These are phyloP conservation scores for Schrankia costaestrigalis DNA, from an alignment of 2,888 invertebrate genomes.

Conservation along the genomic window DNA sequence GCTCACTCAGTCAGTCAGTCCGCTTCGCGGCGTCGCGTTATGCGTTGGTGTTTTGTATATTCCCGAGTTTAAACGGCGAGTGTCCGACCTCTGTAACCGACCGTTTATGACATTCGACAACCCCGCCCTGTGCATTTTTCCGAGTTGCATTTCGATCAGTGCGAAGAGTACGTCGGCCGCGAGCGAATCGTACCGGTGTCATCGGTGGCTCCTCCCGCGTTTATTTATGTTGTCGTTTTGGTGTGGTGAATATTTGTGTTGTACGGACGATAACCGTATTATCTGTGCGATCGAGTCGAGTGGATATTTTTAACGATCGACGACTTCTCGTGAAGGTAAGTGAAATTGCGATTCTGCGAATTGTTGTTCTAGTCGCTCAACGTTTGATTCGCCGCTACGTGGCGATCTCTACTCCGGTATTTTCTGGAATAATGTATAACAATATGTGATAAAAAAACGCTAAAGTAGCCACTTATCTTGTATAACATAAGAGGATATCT, in stretches of 20 bases:
- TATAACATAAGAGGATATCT: too few species aligned
- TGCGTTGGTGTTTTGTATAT: conserved; percentile 51
- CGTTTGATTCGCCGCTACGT: conserved; percentile 62
- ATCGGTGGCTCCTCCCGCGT: conserved; percentile 63
- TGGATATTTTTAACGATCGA: conserved; percentile 74
- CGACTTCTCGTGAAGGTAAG: conserved; percentile 69
- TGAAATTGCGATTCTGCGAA: conserved; percentile 52
- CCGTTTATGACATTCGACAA: conserved; percentile 77
- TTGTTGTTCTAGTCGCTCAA: conserved; percentile 42
- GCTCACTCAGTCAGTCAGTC: conserved; percentile 48
- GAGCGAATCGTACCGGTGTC: conserved; percentile 51
- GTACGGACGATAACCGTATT: conserved; percentile 78
- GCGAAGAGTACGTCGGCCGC: conserved; percentile 62
- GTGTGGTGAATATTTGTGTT: conserved; percentile 80
- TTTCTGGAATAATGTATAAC: conserved; percentile 55
- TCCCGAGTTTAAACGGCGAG: conserved; percentile 53
- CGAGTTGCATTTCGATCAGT: conserved; percentile 69
- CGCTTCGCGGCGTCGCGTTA: conserved; percentile 63
- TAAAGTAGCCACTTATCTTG: too few species aligned
- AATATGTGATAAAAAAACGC: too few species aligned
- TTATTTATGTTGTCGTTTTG: conserved; percentile 80
- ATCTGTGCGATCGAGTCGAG: conserved; percentile 73
- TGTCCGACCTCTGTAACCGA: conserved; percentile 74
- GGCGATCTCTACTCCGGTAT: conserved; percentile 60
- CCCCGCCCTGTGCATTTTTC: conserved; percentile 78